phyloP scores from a whole-genome alignment of 2,888 invertebrate species.

The Clanis bilineata region DNA sequence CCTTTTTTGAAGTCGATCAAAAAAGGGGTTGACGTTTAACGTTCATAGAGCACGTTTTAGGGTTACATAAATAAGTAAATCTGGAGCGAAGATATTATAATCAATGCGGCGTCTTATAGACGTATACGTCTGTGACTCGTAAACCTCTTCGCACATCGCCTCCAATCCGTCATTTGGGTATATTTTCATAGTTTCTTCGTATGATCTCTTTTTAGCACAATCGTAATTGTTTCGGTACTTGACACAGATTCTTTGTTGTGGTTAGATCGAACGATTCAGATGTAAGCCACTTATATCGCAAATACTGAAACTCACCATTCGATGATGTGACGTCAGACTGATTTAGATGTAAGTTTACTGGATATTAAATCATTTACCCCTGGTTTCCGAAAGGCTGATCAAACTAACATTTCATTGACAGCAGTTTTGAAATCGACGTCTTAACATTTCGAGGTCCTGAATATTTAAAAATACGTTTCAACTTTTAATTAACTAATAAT shows the following conservation, averaged over 20 bases:
- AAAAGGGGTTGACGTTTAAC: no score
- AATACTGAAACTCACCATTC: conserved; percentile 65
- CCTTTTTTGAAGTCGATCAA: no score
- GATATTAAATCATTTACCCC: background rate
- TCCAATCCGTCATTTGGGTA: background rate
- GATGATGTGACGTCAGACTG: conserved; percentile 71
- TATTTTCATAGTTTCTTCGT: background rate
- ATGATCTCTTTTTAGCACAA: conserved; percentile 2
- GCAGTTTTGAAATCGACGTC: no score
- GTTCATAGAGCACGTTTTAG: no score
- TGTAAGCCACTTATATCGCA: background rate
- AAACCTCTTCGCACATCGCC: background rate
- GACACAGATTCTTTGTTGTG: background rate
- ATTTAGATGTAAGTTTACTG: conserved; percentile 48
- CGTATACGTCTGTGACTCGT: background rate
- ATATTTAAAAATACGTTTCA: no score
- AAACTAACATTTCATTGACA: no score
- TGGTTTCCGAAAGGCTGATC: no score
- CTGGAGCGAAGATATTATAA: background rate
- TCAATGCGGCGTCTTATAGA: background rate
- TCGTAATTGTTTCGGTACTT: background rate
- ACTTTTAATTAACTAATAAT: no score
- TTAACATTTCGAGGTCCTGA: no score
- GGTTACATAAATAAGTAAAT: no score
- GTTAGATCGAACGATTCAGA: conserved; percentile 1